These are phyloP conservation scores for Sigmodon hispidus DNA, from an alignment of 2,113 vertebrate genomes.

Conservation along the genomic window DNA sequence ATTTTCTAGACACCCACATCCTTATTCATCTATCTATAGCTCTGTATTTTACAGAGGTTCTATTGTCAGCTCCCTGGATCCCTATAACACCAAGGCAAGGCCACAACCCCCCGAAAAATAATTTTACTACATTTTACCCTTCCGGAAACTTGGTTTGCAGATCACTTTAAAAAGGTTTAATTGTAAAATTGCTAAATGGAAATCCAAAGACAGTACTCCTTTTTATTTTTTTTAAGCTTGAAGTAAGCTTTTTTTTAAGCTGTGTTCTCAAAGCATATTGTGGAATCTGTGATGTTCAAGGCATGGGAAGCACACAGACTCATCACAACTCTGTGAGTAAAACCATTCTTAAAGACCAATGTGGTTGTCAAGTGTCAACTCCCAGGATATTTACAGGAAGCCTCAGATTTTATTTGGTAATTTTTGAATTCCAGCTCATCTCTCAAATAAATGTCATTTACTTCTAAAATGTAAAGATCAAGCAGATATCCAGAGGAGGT, in stretches of 20 bases:
- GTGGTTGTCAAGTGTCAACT: neutral
- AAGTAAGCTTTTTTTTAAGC: too few relatives aligned
- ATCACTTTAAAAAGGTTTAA: conserved; percentile 60
- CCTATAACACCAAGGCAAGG: neutral
- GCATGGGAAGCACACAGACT: neutral
- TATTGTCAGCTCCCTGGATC: neutral
- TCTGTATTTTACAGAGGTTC: conserved; percentile 39
- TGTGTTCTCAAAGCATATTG: neutral
- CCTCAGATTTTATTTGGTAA: neutral
- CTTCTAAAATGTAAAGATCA: conserved; percentile 14
- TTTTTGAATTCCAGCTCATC: neutral
- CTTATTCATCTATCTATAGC: conserved; percentile 50
- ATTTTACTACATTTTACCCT: neutral
- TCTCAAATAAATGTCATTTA: neutral
- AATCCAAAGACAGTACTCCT: conserved; percentile 15
- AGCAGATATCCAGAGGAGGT: neutral
- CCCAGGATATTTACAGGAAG: neutral
- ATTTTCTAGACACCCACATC: conserved; percentile 10
- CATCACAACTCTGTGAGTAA: neutral
- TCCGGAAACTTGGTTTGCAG: conserved; percentile 56
- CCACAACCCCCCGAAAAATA: conserved; percentile 29
- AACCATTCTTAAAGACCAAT: neutral
- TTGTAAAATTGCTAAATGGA: conserved; percentile 52
- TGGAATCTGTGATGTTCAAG: neutral
- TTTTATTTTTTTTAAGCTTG: too few relatives aligned